Base-by-base conservation (phyloP, 2,113 vertebrate species). In the Baryphthengus martii region DNA sequence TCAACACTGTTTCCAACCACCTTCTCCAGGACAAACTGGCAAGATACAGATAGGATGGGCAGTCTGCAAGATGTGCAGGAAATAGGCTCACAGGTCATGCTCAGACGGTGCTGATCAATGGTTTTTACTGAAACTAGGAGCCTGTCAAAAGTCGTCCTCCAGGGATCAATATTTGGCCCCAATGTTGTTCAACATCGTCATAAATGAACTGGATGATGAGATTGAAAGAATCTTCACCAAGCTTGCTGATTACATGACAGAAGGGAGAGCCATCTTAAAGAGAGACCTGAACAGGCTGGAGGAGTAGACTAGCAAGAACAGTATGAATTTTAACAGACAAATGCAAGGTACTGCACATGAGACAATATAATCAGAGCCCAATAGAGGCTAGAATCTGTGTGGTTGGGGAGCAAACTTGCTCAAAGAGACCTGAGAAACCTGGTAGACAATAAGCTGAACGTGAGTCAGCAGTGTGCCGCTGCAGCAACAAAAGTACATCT, bases 391-490 rank as follows among this genome's bases (percentile, higher is more conserved):
- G 58, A 17, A 65, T 28, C n/a, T 42, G 29, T 9, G 17, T 11
- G 29, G 14, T 33, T 55, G 8, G 3, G n/a, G 33, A 79, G 28
- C 20, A 53, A 42, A 42, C 44, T 33, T 40, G 28, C 31, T 61
- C 29, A 55, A n/a, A 89, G 19, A 23, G 28, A 55, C 8, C 6
- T 13, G 14, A 5, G 26, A 24, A 8, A 55, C 77, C 37, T 28
- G 8, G 29, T 19, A 37, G n/a, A 47, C 39, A 58, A 35, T 4
- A 35, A 85, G 40, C 9, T 65, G 44, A 40, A 39, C 8, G 1
- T 1, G 4, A 72, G 13, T 5, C 21, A 40, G 28, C 13, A 78
- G 18, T 8, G 29, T 1, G 1, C 33, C 4, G 4, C 26, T 47
- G 50, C 49, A 82, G 29, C 45, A 74, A 40, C 1, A 10, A 39